Base-by-base conservation (phyloP, 2,797 vertebrate genomes). In the Nyctalus aviator region DNA sequence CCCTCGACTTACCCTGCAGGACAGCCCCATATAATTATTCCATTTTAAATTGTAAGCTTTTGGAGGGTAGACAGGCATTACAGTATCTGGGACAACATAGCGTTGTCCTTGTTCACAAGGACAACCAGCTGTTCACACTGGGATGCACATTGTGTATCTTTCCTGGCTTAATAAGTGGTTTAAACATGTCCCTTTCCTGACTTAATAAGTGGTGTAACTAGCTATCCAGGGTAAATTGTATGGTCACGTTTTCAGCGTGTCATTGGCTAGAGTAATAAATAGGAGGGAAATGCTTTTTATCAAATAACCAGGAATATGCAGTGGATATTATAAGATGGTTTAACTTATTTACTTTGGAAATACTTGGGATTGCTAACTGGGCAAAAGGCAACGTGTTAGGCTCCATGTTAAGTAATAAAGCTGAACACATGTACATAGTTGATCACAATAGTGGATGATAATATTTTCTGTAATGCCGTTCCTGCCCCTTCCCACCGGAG, bases 261-360 rank as follows among this genome's bases (percentile, higher is more conserved):
- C 64, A 21, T 27, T 32, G 41, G 46, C 71, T 83, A 77, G 68
- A 81, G 53, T 81, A 93, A 90, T 93, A 83, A 93, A 89, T 48
- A 75, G n/a, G 44, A 83, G 14, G n/a, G 32, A 75, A 83, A 77
- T 90, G 11, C 10, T 95, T 93, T 85, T 37, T 41, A 90, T 62
- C 41, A 79, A 48, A 30, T 44, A 77, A 72, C 76, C 83, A 78
- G 44, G 62, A 75, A 91, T 88, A 83, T 32, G 23, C 10, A 87
- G 37, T 68, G 84, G 37, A 14, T 59, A 92, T 82, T 62, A 68
- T 78, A 88, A 87, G 50, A 78, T 89, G 23, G 75, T 69, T 92
- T 84, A 59, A 92, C 84, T 76, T 82, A 72, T 44, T 92, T 37
- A 93, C n/a, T 84, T 93, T 62, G 62, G 76, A 93, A 84, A 73